Conservation (phyloP, 2,113 vertebrate genomes). For the Murina feae region DNA sequence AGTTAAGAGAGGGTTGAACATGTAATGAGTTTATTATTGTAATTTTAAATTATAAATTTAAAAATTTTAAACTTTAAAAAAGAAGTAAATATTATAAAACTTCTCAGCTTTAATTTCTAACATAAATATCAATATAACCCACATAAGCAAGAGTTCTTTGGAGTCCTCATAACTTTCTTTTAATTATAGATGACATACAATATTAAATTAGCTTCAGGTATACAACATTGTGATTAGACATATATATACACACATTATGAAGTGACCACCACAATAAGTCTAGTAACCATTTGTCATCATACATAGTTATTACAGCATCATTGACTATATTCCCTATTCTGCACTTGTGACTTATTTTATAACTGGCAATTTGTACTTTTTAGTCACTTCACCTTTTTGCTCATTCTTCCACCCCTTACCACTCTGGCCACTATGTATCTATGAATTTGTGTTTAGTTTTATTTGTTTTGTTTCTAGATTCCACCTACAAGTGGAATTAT, state of each 20-base stretch:
- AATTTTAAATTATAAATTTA: slow-evolving; percentile 42
- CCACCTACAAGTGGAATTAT: background rate
- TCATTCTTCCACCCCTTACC: too few relatives aligned
- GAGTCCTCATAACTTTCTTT: background rate
- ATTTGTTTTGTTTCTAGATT: background rate
- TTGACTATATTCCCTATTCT: background rate
- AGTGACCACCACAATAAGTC: background rate
- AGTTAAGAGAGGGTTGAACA: slow-evolving; percentile 38
- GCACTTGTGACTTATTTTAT: background rate
- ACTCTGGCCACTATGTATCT: background rate
- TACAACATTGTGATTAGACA: background rate
- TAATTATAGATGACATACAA: background rate
- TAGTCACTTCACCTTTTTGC: background rate
- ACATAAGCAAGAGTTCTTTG: slow-evolving; percentile 41
- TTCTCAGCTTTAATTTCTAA: slow-evolving; percentile 45
- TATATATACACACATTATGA: background rate
- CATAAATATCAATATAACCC: background rate
- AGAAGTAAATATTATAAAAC: slow-evolving; percentile 33
- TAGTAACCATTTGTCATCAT: background rate
- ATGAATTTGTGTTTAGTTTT: background rate
- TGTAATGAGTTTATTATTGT: slow-evolving; percentile 46
- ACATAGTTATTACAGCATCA: background rate
- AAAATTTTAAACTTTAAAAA: slow-evolving; percentile 27
- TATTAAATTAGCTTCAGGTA: background rate
- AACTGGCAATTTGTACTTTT: background rate